Evolutionary conservation across 2,797 vertebrate species (phyloP), one percentile per base, ranked within the genome.

Genomic region (Eurystomus glaucurus): DNA sequence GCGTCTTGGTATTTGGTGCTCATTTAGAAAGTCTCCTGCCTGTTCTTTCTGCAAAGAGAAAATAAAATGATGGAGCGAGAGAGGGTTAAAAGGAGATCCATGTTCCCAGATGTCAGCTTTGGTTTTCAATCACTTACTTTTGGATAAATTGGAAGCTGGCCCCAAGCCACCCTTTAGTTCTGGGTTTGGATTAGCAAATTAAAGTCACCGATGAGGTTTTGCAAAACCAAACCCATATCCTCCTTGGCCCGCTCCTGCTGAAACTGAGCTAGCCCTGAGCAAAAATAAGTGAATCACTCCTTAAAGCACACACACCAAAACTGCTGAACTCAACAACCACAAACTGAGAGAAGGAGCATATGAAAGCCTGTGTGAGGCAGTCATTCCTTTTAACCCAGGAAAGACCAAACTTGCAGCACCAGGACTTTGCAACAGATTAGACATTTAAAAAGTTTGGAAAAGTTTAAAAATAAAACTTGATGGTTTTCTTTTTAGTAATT

Each of bases 261-360:
- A 75, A 92, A 88, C 26, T 37, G 76, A 96, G 57, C 52, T 95
- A 68, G 62, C 82, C 87, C 65, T 74, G 43, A 89, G 85, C 80
- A 90, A 70, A 88, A 96, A 66, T 22, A 64, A 86, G 76, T 72
- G 76, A 95, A 51, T 93, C 80, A 85, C 64, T 72, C 79, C 69
- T 69, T 66, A 48, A 88, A 96, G 92, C 51, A 75, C 71, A 88
- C 23, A 64, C 75, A 41, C 18, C 43, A 96, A 85, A 95, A 96
- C 75, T 60, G 88, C 95, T 96, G 93, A 96, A 78, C 76, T 96
- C 85, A 64, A 92, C 90, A 90, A 88, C 91, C 72, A 79, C 90
- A 86, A 77, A 68, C 21, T 37, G 77, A 57, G 58, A 8, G 39
- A 54, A 45, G 78, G 25, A 85, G 78, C 54, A 5, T 10, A 60